A percentile compares a stretch with the other conserved stretches of the same genome.
Evolutionary conservation across 2,797 vertebrate species (phyloP).

Genomic region (Poeciliopsis gracilis): DNA sequence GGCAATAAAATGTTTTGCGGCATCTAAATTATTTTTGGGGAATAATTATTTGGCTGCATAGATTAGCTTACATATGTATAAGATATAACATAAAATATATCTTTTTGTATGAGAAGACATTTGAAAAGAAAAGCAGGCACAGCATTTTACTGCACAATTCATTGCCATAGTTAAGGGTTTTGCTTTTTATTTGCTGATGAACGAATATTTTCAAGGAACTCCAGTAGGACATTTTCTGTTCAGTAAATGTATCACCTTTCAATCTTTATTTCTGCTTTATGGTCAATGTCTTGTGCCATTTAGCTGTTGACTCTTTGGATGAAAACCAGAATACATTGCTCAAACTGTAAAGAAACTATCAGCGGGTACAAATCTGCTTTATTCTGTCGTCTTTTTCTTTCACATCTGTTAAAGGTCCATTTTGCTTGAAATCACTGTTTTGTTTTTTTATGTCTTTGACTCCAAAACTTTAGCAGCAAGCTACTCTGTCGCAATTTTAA

Average conservation of each 20-base stretch:
- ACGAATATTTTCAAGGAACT: neutral
- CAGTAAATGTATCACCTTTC: neutral
- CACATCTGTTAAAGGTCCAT: neutral
- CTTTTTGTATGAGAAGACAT: neutral
- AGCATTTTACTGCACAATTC: neutral
- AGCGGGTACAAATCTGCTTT: neutral
- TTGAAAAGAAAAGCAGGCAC: neutral
- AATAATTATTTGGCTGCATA: no score
- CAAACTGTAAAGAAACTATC: neutral
- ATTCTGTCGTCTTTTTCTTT: neutral
- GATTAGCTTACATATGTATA: neutral
- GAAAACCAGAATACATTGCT: neutral
- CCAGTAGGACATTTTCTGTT: neutral
- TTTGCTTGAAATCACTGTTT: neutral
- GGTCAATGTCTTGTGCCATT: neutral
- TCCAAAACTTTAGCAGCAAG: neutral
- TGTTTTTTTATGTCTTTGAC: neutral
- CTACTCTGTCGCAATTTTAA: neutral
- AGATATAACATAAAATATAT: neutral
- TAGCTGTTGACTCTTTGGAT: neutral
- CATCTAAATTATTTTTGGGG: neutral
- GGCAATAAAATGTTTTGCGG: neutral
- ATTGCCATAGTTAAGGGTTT: neutral
- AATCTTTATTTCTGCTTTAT: neutral
- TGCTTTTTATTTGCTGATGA: neutral